A percentile compares a stretch with the other conserved stretches of the same genome.
Evolutionary conservation across 2,113 vertebrate genomes (phyloP).

Genomic region (Hippocampus zosterae): DNA sequence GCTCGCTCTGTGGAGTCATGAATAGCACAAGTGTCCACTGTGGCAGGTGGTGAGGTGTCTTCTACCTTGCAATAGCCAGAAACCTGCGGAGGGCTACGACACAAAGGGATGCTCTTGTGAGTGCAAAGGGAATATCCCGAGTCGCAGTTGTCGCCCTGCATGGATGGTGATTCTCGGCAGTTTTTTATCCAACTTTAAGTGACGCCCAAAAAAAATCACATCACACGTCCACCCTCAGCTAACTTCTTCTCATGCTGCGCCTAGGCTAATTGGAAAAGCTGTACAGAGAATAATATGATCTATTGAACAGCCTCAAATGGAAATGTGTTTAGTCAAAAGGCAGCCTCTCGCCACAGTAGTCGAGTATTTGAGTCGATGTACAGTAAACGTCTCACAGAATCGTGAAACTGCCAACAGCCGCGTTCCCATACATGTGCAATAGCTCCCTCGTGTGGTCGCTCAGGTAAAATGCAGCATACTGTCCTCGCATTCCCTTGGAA

Average conservation of each 20-base stretch:
- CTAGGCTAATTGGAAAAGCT: not conserved
- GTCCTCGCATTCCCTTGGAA: slow-evolving; percentile 86
- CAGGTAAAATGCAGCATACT: slow-evolving; percentile 93
- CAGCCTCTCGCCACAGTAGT: not conserved
- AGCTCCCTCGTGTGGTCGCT: slow-evolving; percentile 38
- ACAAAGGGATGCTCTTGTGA: slow-evolving; percentile 10
- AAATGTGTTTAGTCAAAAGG: not conserved
- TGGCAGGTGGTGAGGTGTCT: not conserved
- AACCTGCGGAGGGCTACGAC: slow-evolving; percentile 33
- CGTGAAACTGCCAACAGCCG: not conserved
- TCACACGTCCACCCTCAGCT: not conserved
- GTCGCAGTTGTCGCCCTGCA: not conserved
- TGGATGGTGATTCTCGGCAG: not conserved
- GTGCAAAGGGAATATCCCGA: slow-evolving; percentile 40
- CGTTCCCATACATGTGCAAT: not conserved
- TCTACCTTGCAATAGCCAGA: not conserved
- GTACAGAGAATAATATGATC: not conserved
- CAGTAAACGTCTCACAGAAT: not conserved
- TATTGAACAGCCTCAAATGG: not conserved
- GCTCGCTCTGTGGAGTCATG: slow-evolving; percentile 16
- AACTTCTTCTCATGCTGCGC: not conserved
- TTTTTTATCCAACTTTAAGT: slow-evolving; percentile 15
- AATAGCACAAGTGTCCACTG: slow-evolving; percentile 6
- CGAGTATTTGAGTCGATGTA: not conserved
- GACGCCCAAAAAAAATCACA: not conserved